These are phyloP conservation scores for Apodemus agrarius DNA, from an alignment of 2,797 vertebrate genomes.

Conservation along the genomic window DNA sequence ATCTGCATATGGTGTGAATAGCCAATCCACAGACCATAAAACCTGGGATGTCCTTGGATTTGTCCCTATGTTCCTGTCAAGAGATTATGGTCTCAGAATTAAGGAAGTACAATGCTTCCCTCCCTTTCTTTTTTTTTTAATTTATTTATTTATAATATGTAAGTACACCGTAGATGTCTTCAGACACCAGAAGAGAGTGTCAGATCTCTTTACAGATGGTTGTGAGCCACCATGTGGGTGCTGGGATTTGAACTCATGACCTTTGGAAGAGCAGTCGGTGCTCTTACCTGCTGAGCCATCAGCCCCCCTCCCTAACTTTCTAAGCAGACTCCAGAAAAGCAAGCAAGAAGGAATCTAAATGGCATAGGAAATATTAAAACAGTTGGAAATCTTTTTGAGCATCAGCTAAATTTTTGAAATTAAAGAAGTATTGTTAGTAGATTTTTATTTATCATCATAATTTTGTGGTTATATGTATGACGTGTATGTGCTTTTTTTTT, in stretches of 20 bases:
- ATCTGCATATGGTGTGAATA: neutral
- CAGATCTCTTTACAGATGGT: too few relatives aligned
- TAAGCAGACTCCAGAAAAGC: neutral
- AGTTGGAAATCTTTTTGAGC: neutral
- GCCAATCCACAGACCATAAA: neutral
- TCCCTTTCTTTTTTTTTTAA: neutral
- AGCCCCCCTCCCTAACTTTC: too few relatives aligned
- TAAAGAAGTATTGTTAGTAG: neutral
- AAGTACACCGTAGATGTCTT: too few relatives aligned
- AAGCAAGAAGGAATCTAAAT: neutral
- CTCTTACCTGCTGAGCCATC: too few relatives aligned
- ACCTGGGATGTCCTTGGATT: neutral
- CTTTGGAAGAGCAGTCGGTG: too few relatives aligned
- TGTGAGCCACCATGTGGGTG: too few relatives aligned
- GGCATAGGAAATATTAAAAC: neutral
- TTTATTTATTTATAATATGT: too few relatives aligned
- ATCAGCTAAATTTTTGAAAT: neutral
- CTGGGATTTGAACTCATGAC: too few relatives aligned
- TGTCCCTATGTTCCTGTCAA: neutral
- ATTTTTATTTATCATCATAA: neutral
- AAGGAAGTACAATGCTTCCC: neutral
- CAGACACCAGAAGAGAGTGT: too few relatives aligned
- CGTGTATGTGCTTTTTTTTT: neutral
- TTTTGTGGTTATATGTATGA: neutral
- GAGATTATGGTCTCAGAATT: constrained; percentile 19